These are phyloP conservation scores for Triplophysa rosa DNA, from an alignment of 2,113 vertebrate genomes.

Conservation along the genomic window DNA sequence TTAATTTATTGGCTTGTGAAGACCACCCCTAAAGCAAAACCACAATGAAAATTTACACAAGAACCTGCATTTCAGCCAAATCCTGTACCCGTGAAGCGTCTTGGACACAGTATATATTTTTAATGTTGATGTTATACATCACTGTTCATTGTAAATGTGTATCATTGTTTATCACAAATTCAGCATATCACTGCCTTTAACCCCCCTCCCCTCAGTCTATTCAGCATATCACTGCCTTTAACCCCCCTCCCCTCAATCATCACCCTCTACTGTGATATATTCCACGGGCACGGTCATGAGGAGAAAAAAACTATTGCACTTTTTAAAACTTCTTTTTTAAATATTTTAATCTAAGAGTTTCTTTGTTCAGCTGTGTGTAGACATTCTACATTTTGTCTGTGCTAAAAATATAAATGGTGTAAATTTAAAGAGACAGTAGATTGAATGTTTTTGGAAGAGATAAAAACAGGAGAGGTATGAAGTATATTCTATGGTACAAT, in stretches of 20 bases:
- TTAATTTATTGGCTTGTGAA: background rate
- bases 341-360: constrained; percentile 12
- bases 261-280: constrained; percentile 86
- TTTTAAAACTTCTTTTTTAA: constrained; percentile 58
- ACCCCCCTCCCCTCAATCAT: constrained; percentile 66
- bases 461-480: constrained; percentile 56
- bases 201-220: constrained; percentile 68
- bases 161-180: constrained; percentile 73
- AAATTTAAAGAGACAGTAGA: constrained; percentile 69
- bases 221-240: constrained; percentile 91
- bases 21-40: background rate
- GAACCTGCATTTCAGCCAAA: constrained; percentile 5
- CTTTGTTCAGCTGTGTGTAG: constrained; percentile 46
- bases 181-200: constrained; percentile 91
- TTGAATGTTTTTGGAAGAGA: constrained; percentile 69
- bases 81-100: constrained; percentile 42
- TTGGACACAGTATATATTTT: constrained; percentile 57
- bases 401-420: constrained; percentile 63
- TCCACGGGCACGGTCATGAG: constrained; percentile 79
- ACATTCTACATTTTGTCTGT: constrained; percentile 42
- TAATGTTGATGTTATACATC: constrained; percentile 91
- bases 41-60: background rate
- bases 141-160: constrained; percentile 71
- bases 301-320: constrained; percentile 88
- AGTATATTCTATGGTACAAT: constrained; percentile 76